Base-by-base conservation (phyloP, 1,140 invertebrate genomes). In the Rhagoletis pomonella region DNA sequence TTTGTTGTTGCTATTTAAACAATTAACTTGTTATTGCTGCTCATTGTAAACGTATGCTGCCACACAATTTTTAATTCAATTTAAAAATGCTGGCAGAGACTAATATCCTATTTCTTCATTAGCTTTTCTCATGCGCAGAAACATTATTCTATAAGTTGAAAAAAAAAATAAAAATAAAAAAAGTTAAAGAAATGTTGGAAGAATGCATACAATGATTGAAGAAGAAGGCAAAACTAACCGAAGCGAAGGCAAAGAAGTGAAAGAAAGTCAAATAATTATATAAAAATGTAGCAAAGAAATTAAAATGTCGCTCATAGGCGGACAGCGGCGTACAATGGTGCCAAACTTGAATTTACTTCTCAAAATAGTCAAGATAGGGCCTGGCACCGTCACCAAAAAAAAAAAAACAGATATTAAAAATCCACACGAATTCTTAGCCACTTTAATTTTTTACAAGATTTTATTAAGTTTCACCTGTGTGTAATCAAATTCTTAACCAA, bases 301-400 rank as follows among this genome's bases (percentile, higher is more conserved):
- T 81, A 81, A 81, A 81, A 81, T 81, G 73, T 81, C 73, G 47
- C 73, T 58, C 73, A 55, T 81, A 81, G 73, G 73, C 73, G 5
- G 47, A 81, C 17, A 10, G 14, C 39, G 6, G 7, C 29, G 39
- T n/a, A 10, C 58, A 29, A 1, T 29, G 29, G 29, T 0, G 1
- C 29, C 29, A 29, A 29, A 29, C 29, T 29, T 0, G 29, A 29
- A 29, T 29, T 29, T 1, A 1, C 0, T 0, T 29, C 1, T 29
- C 29, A 29, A 29, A 29, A 29, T 29, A 29, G 29, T 29, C 29
- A 0, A 29, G 29, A 29, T 29, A 29, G 1, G 29, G 29, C 29
- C 29, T 29, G 1, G 29, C 29, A 29, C 1, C 1, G 29, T 29
- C 29, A 29, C 29, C 29, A 29, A 29, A 29, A 29, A 29, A 29